Evolutionary conservation across 2,888 invertebrate species (phyloP).

Genomic region (Minunthozetes semirufus): DNA sequence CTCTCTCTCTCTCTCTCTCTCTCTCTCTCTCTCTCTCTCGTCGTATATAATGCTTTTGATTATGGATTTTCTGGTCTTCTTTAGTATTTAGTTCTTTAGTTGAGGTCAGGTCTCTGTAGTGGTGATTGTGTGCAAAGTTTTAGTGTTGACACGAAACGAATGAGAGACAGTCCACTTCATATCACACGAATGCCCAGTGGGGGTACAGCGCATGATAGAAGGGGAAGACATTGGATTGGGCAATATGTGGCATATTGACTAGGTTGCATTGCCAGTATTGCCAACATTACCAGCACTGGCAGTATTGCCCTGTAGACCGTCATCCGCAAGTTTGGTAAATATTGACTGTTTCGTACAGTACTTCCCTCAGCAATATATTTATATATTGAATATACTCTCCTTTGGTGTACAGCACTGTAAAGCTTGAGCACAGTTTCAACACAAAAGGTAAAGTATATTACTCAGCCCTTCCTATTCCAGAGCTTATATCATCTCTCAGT

Average conservation of each 20-base stretch:
- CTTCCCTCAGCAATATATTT: constrained; percentile 24
- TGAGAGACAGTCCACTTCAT: constrained; percentile 25
- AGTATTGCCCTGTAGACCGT: constrained; percentile 11
- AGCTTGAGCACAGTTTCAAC: constrained; percentile 17
- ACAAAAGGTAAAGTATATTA: constrained; percentile 19
- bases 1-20: constrained; percentile 10
- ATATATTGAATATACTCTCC: not conserved
- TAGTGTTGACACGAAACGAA: constrained; percentile 2
- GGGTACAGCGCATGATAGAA: not conserved
- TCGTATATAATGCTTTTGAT: not conserved
- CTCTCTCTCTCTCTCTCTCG: constrained; percentile 18
- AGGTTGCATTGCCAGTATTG: no score
- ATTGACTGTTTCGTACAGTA: not conserved
- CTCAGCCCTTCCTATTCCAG: constrained; percentile 12
- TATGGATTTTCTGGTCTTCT: not conserved
- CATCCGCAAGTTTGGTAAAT: constrained; percentile 28
- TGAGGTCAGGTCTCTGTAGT: not conserved
- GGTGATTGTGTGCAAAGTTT: constrained; percentile 12
- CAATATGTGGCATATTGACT: not conserved
- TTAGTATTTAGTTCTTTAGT: not conserved
- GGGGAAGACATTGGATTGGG: not conserved
- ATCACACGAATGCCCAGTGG: constrained; percentile 23
- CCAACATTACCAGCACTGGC: no score
- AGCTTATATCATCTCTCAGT: constrained; percentile 6
- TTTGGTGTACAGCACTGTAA: not conserved